Evolutionary conservation across 2,113 vertebrate genomes (phyloP).

Genomic region (Pycnonotus jocosus): DNA sequence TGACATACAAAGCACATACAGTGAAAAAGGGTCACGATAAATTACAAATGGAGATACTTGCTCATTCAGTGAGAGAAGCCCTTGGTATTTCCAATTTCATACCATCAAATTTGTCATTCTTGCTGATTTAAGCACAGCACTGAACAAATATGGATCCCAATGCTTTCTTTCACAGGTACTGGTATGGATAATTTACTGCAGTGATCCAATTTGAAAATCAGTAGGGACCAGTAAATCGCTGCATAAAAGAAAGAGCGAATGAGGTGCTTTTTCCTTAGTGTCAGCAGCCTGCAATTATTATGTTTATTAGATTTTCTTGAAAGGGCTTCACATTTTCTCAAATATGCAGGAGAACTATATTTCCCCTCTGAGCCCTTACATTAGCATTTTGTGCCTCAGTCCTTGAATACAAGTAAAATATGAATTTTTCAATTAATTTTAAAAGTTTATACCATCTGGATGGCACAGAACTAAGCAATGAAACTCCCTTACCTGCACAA

Average conservation of each 20-base stretch:
- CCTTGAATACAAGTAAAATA: slow-evolving; percentile 70
- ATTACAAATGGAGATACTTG: slow-evolving; percentile 73
- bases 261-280: slow-evolving; percentile 80
- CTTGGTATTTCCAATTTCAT: slow-evolving; percentile 79
- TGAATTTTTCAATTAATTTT: slow-evolving; percentile 79
- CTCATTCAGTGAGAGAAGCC: slow-evolving; percentile 71
- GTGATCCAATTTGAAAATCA: slow-evolving; percentile 85
- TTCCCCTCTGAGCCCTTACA: slow-evolving; percentile 75
- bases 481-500: slow-evolving; percentile 54
- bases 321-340: slow-evolving; percentile 81
- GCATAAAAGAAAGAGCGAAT: slow-evolving; percentile 77
- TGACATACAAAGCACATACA: slow-evolving; percentile 70
- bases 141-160: slow-evolving; percentile 78
- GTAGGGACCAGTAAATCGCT: slow-evolving; percentile 76
- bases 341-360: slow-evolving; percentile 79
- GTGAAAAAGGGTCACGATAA: slow-evolving; percentile 70
- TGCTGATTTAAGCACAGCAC: slow-evolving; percentile 84
- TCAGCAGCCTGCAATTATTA: slow-evolving; percentile 82
- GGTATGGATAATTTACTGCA: slow-evolving; percentile 77
- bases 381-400: slow-evolving; percentile 78
- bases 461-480: slow-evolving; percentile 37
- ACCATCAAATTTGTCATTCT: slow-evolving; percentile 79
- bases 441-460: slow-evolving; percentile 67
- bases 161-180: slow-evolving; percentile 75
- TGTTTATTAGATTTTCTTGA: slow-evolving; percentile 84